A percentile compares a stretch with the other conserved stretches of the same genome.
These are phyloP conservation scores for Syrrhaptes paradoxus DNA, from an alignment of 2,113 vertebrate genomes.

Conservation along the genomic window DNA sequence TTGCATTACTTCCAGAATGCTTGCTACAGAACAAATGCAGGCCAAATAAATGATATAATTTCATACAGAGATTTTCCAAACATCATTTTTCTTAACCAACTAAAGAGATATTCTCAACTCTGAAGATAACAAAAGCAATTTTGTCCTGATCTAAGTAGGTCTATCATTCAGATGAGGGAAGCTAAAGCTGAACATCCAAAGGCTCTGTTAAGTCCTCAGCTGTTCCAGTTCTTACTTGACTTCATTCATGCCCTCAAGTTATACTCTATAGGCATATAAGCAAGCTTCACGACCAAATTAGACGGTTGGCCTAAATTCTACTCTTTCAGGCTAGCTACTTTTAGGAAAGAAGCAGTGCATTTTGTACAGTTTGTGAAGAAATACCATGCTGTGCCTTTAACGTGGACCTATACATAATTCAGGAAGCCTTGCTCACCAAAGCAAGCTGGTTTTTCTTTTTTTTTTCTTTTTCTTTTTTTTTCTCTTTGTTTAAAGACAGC, in stretches of 20 bases:
- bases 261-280: background rate
- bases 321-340: background rate
- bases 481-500: background rate
- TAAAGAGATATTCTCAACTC: background rate
- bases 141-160: background rate
- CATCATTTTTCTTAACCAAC: background rate
- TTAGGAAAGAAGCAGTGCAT: background rate
- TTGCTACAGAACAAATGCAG: constrained; percentile 6
- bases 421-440: background rate
- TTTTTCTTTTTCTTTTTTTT: too few relatives aligned
- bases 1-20: constrained; percentile 20
- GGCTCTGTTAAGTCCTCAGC: background rate
- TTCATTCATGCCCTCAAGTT: background rate
- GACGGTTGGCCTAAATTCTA: background rate
- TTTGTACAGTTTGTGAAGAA: background rate
- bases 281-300: background rate
- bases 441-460: background rate
- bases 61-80: background rate
- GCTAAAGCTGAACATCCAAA: background rate
- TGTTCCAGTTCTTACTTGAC: background rate
- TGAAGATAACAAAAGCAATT: background rate
- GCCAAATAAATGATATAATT: background rate
- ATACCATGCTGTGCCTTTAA: background rate
- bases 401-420: background rate
- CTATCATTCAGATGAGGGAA: background rate